Percentiles rank a stretch among this genome's conserved stretches.
These are phyloP conservation scores for Anagrus nilaparvatae DNA, from an alignment of 1,140 invertebrate species.

Conservation along the genomic window DNA sequence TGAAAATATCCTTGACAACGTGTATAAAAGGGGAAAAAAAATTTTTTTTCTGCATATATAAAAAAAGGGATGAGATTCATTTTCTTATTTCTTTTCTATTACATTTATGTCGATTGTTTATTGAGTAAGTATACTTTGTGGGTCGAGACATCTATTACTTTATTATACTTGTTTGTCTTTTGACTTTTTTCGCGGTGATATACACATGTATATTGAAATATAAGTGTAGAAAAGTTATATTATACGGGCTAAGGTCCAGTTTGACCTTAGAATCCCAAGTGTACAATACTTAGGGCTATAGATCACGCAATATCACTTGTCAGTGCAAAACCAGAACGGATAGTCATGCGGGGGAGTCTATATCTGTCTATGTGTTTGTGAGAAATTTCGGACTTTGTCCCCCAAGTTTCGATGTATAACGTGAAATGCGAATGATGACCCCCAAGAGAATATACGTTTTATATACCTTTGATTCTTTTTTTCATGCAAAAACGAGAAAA, in stretches of 20 bases:
- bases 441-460: constrained; percentile 32
- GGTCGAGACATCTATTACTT: constrained; percentile 43
- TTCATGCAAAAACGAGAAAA: constrained; percentile 5
- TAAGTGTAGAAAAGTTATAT: constrained; percentile 15
- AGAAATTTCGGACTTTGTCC: constrained; percentile 18
- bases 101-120: constrained; percentile 42
- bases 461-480: constrained; percentile 30
- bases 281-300: constrained; percentile 41
- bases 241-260: constrained; percentile 9
- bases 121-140: constrained; percentile 41
- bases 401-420: constrained; percentile 29
- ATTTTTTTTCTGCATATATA: no score
- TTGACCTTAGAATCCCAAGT: constrained; percentile 35
- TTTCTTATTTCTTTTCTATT: constrained; percentile 34
- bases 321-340: constrained; percentile 30
- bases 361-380: constrained; percentile 6
- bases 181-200: neutral
- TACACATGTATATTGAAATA: constrained; percentile 18
- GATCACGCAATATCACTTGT: constrained; percentile 45
- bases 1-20: no score
- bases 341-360: constrained; percentile 16
- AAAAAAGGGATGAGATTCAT: constrained; percentile 12
- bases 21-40: no score
- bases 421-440: constrained; percentile 42
- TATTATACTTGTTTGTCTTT: constrained; percentile 26